Conservation (phyloP, 2,888 invertebrate genomes). For the Thyatira batis region DNA sequence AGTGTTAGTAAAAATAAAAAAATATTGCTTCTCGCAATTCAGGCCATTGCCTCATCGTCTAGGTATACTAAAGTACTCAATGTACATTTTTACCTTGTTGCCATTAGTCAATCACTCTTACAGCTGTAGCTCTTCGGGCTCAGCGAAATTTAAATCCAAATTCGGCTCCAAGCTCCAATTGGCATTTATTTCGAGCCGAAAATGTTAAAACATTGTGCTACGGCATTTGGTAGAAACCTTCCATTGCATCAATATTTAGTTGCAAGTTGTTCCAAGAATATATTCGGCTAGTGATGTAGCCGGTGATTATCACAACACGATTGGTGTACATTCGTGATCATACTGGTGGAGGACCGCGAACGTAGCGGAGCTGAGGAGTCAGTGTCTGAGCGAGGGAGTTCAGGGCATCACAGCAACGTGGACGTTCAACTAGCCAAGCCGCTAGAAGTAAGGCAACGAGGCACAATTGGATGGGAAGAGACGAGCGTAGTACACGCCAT, state of each 20-base stretch:
- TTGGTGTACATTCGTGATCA: slow-evolving; percentile 59
- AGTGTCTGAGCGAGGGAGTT: slow-evolving; percentile 89
- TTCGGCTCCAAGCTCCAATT: neutral
- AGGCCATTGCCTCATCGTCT: slow-evolving; percentile 18
- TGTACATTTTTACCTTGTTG: slow-evolving; percentile 2
- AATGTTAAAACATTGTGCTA: neutral
- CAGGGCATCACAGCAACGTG: slow-evolving; percentile 89
- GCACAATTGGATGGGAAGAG: slow-evolving; percentile 90
- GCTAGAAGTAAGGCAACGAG: slow-evolving; percentile 88
- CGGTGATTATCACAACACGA: slow-evolving; percentile 32
- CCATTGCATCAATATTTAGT: neutral
- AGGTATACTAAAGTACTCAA: slow-evolving; percentile 24
- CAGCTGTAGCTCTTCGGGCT: neutral
- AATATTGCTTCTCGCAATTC: slow-evolving; percentile 50
- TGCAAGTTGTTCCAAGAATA: slow-evolving; percentile 7
- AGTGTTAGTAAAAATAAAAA: slow-evolving; percentile 49
- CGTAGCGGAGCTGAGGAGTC: slow-evolving; percentile 90
- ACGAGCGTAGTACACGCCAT: slow-evolving; percentile 88
- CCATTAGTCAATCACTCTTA: slow-evolving; percentile 4
- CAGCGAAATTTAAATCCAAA: neutral
- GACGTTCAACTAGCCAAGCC: slow-evolving; percentile 88
- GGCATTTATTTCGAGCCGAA: neutral
- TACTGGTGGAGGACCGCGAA: slow-evolving; percentile 91
- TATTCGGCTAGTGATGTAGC: slow-evolving; percentile 13
- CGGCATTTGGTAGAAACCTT: slow-evolving; percentile 10